A percentile compares a stretch with the other conserved stretches of the same genome.
These are phyloP conservation scores for Grapholita molesta DNA, from an alignment of 1,140 invertebrate genomes.

Conservation along the genomic window DNA sequence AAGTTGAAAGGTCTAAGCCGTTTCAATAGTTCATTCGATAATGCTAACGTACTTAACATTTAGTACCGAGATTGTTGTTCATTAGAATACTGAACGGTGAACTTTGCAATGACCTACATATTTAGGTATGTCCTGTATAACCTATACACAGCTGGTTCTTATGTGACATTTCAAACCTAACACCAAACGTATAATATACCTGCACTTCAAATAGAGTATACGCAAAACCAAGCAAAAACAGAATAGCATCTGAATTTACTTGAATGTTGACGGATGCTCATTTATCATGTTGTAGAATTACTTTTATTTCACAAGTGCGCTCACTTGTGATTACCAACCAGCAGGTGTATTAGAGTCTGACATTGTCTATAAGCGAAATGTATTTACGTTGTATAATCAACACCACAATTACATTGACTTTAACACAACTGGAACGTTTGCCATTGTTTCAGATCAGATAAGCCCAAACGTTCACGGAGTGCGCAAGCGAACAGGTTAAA, in stretches of 20 bases:
- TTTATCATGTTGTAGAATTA: slow-evolving; percentile 9
- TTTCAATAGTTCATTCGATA: slow-evolving; percentile 1
- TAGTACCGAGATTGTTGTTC: background rate
- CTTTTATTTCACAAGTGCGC: slow-evolving; percentile 13
- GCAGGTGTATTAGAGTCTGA: slow-evolving; percentile 12
- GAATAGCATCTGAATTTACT: background rate
- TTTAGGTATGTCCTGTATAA: background rate
- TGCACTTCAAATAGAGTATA: background rate
- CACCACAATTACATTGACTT: slow-evolving; percentile 10
- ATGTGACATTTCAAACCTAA: no score
- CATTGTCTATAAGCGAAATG: slow-evolving; percentile 1
- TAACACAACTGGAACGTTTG: background rate
- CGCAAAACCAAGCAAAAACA: background rate
- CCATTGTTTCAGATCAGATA: slow-evolving; percentile 15
- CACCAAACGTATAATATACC: no score
- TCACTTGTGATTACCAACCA: background rate
- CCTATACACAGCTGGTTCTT: no score
- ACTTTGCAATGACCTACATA: slow-evolving; percentile 7
- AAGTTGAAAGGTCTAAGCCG: background rate
- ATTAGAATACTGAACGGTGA: background rate
- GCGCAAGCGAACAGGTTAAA: slow-evolving; percentile 2
- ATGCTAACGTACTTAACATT: background rate
- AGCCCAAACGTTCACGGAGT: background rate
- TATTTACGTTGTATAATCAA: slow-evolving; percentile 5
- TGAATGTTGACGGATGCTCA: background rate